These are phyloP conservation scores for Phenacoccus solenopsis DNA, from an alignment of 1,140 invertebrate genomes.

Conservation along the genomic window DNA sequence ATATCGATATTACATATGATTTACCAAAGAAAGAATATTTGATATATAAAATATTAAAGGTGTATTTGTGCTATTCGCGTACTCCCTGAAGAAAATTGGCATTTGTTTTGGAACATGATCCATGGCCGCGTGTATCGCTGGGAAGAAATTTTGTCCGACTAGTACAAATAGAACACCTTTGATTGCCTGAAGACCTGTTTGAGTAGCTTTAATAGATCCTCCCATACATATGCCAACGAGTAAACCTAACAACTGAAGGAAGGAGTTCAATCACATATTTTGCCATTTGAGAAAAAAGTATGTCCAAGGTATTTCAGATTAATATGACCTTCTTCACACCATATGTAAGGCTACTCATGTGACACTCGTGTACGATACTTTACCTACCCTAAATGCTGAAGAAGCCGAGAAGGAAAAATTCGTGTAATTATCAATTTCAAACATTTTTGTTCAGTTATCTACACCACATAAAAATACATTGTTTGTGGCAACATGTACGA, in stretches of 20 bases:
- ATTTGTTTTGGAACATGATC: constrained; percentile 63
- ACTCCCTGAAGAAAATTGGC: constrained; percentile 62
- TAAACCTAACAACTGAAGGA: constrained; percentile 38
- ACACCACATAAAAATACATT: too few species aligned
- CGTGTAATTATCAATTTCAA: too few species aligned
- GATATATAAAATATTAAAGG: constrained; percentile 59
- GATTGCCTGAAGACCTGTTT: constrained; percentile 64
- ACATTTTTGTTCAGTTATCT: too few species aligned
- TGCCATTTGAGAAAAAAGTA: constrained; percentile 8
- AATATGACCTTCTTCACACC: too few species aligned
- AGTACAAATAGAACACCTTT: constrained; percentile 71
- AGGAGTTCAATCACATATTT: not conserved
- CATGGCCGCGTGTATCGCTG: constrained; percentile 71
- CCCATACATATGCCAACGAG: constrained; percentile 65
- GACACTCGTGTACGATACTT: too few species aligned
- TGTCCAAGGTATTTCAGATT: not conserved
- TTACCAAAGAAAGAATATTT: constrained; percentile 62
- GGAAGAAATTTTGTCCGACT: constrained; percentile 75
- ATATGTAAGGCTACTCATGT: too few species aligned
- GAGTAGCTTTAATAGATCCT: constrained; percentile 50
- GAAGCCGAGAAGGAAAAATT: too few species aligned
- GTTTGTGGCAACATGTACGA: too few species aligned
- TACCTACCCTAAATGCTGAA: too few species aligned
- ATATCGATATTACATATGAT: constrained; percentile 32
- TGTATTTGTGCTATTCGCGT: constrained; percentile 59